These are phyloP conservation scores for Enteromius viviparus DNA, from an alignment of 2,797 vertebrate species.

Conservation along the genomic window DNA sequence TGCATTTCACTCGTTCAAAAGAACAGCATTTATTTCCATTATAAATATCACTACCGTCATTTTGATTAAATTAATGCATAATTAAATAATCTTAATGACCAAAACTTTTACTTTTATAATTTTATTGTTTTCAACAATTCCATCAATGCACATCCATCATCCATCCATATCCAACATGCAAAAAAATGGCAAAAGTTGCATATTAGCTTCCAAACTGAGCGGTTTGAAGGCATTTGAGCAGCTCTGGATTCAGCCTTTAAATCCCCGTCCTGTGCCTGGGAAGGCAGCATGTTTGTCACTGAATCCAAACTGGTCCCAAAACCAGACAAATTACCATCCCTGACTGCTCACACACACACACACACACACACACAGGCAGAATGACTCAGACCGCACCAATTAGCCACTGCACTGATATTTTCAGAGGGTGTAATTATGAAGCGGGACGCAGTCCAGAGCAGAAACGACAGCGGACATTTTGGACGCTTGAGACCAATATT, in stretches of 20 bases:
- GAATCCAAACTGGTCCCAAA: background rate
- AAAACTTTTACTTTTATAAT: background rate
- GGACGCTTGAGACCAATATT: background rate
- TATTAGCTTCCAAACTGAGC: background rate
- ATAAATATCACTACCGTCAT: background rate
- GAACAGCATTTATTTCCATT: background rate
- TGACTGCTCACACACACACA: slow-evolving; percentile 19
- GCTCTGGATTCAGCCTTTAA: background rate
- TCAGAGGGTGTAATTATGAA: slow-evolving; percentile 30
- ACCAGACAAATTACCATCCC: background rate
- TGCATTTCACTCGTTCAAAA: background rate
- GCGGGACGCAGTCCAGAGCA: background rate
- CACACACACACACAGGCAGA: background rate
- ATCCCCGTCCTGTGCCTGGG: background rate
- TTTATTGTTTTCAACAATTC: background rate
- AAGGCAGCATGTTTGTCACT: background rate
- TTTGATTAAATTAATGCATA: background rate
- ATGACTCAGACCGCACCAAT: slow-evolving; percentile 18
- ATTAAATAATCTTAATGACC: background rate
- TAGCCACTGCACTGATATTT: slow-evolving; percentile 24
- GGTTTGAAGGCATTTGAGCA: background rate
- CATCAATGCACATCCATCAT: background rate
- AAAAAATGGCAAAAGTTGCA: background rate
- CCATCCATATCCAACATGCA: background rate
- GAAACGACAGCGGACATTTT: background rate